Percentiles rank a stretch among this genome's conserved stretches.
Conservation (phyloP, 2,797 vertebrate species). For the Myotis planiceps region DNA sequence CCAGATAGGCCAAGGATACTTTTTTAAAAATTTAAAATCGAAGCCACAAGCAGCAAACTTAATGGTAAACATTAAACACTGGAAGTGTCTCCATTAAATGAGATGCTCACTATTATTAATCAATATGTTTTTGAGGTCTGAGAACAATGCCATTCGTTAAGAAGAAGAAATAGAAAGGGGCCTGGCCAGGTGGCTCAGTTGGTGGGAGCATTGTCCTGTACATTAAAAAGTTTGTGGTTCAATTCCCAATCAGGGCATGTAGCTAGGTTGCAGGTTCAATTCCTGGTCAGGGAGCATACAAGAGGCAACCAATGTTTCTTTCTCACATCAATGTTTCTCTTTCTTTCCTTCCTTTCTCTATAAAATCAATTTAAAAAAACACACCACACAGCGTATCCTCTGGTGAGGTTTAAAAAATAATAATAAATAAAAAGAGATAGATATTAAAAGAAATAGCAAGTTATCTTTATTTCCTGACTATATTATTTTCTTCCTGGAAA, state of each 20-base stretch:
- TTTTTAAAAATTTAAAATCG: background rate
- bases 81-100: background rate
- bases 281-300: background rate
- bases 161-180: background rate
- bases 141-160: background rate
- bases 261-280: background rate
- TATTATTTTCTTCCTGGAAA: constrained; percentile 28
- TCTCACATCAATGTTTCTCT: background rate
- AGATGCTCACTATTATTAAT: background rate
- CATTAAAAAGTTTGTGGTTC: background rate
- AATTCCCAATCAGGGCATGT: background rate
- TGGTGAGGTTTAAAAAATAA: background rate
- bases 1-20: background rate
- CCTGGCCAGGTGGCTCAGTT: background rate
- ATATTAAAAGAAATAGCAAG: background rate
- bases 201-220: background rate
- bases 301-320: background rate
- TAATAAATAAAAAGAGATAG: background rate
- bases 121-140: constrained; percentile 19
- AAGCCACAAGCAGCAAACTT: background rate
- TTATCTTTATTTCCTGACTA: background rate
- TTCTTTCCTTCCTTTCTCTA: background rate
- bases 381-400: background rate
- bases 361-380: background rate
- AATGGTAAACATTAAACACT: background rate